Percentiles rank a stretch among this genome's conserved stretches.
phyloP scores from a whole-genome alignment of 2,113 vertebrate species.

The Edolisoma coerulescens region DNA sequence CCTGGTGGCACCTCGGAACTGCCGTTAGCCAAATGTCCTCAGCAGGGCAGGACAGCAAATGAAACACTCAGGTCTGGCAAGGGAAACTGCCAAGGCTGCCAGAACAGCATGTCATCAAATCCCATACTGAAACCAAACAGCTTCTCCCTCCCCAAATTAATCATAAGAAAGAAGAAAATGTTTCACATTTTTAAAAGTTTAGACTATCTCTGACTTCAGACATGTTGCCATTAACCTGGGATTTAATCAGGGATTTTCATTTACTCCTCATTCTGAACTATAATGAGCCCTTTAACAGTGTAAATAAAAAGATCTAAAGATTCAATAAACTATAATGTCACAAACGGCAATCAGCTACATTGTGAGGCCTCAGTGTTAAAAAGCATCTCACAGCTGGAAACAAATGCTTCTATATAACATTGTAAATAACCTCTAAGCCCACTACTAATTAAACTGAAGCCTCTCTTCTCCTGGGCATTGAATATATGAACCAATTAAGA shows the following conservation, averaged over 20 bases:
- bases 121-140: neutral
- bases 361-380: slow-evolving; percentile 47
- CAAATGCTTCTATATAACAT: slow-evolving; percentile 70
- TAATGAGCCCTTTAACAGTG: slow-evolving; percentile 71
- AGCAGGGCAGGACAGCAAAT: neutral
- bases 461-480: slow-evolving; percentile 67
- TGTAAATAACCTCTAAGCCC: slow-evolving; percentile 78
- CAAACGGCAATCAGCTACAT: slow-evolving; percentile 69
- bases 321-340: slow-evolving; percentile 69
- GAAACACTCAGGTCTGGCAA: neutral
- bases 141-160: slow-evolving; percentile 4
- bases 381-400: slow-evolving; percentile 73
- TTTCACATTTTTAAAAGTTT: slow-evolving; percentile 55
- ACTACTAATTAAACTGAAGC: slow-evolving; percentile 76
- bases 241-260: slow-evolving; percentile 71
- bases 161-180: slow-evolving; percentile 46
- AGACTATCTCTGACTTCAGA: slow-evolving; percentile 55
- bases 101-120: slow-evolving; percentile 47
- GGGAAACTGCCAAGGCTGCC: neutral
- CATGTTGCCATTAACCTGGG: slow-evolving; percentile 59
- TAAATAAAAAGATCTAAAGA: slow-evolving; percentile 80
- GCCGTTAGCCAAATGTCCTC: neutral
- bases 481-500: slow-evolving; percentile 77
- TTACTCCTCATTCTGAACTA: slow-evolving; percentile 57
- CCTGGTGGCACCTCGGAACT: neutral